phyloP scores from a whole-genome alignment of 2,888 invertebrate species.

The Ptychoptera albimana region DNA sequence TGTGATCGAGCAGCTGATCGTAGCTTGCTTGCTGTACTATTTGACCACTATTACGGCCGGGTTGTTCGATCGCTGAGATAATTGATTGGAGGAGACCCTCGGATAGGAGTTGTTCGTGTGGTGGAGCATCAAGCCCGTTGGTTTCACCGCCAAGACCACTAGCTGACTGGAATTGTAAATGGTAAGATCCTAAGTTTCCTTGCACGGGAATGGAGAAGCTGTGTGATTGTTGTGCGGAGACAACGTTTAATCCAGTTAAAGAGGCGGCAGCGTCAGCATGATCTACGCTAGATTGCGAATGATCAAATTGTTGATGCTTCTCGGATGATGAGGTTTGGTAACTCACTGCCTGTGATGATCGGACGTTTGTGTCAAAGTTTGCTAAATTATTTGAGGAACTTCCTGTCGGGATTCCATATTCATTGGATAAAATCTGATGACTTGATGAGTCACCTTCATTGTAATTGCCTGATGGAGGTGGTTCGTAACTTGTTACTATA shows the following conservation, averaged over 20 bases:
- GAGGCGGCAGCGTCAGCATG: not conserved
- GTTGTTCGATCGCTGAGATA: conserved; percentile 65
- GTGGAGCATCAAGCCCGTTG: conserved; percentile 35
- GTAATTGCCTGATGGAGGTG: conserved; percentile 4
- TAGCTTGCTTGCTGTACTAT: conserved; percentile 3
- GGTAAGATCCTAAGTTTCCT: conserved; percentile 47
- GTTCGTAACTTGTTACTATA: conserved; percentile 4
- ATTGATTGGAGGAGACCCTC: conserved; percentile 68
- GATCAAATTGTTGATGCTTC: not conserved
- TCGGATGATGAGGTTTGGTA: not conserved
- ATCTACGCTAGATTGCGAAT: not conserved
- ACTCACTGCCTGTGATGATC: not conserved
- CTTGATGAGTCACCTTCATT: not conserved
- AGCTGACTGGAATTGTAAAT: conserved; percentile 60
- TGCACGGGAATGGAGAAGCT: conserved; percentile 34
- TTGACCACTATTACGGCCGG: conserved; percentile 18
- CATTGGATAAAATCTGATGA: not conserved
- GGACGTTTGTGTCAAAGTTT: conserved; percentile 2
- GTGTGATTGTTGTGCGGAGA: conserved; percentile 26
- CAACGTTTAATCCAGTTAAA: conserved; percentile 15
- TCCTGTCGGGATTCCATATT: not conserved
- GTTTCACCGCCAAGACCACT: conserved; percentile 31
- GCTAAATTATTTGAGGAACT: conserved; percentile 8
- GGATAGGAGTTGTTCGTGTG: conserved; percentile 60
- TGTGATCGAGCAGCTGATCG: not conserved